A percentile compares a stretch with the other conserved stretches of the same genome.
Evolutionary conservation across 92 coral and sea anemone species (phyloP).

Genomic region (Virgularia gustaviana): DNA sequence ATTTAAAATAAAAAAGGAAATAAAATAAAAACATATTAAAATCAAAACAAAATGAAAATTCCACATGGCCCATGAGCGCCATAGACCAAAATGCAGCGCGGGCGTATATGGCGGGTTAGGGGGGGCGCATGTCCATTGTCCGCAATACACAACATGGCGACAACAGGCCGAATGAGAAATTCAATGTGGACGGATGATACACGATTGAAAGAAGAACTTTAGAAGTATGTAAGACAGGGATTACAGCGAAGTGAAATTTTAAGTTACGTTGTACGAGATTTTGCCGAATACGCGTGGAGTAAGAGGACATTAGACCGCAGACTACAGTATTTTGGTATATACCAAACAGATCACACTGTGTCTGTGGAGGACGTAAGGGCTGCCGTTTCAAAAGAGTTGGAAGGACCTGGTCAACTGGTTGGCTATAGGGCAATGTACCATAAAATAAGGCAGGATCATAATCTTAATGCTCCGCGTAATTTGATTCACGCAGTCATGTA

Average conservation of each 20-base stretch:
- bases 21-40: too few species aligned
- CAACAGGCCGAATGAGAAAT: conserved; percentile 30
- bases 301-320: conserved; percentile 17
- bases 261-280: neutral
- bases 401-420: conserved; percentile 56
- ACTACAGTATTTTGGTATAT: conserved; percentile 50
- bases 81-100: too few species aligned
- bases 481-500: conserved; percentile 46
- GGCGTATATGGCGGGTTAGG: too few species aligned
- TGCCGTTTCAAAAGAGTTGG: conserved; percentile 47
- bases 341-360: conserved; percentile 42
- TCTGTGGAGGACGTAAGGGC: conserved; percentile 47
- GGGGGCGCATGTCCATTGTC: conserved; percentile 6
- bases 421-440: conserved; percentile 50
- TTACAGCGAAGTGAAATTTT: neutral
- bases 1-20: too few species aligned
- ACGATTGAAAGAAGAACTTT: conserved; percentile 2
- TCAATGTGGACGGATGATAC: conserved; percentile 13
- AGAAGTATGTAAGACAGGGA: neutral
- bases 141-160: conserved; percentile 17
- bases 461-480: conserved; percentile 48
- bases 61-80: too few species aligned
- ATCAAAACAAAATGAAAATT: too few species aligned
- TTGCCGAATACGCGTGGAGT: conserved; percentile 18
- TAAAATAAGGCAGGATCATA: conserved; percentile 41